Percentiles rank a stretch among this genome's conserved stretches.
These are phyloP conservation scores for Noctilio leporinus DNA, from an alignment of 2,113 vertebrate genomes.

Conservation along the genomic window DNA sequence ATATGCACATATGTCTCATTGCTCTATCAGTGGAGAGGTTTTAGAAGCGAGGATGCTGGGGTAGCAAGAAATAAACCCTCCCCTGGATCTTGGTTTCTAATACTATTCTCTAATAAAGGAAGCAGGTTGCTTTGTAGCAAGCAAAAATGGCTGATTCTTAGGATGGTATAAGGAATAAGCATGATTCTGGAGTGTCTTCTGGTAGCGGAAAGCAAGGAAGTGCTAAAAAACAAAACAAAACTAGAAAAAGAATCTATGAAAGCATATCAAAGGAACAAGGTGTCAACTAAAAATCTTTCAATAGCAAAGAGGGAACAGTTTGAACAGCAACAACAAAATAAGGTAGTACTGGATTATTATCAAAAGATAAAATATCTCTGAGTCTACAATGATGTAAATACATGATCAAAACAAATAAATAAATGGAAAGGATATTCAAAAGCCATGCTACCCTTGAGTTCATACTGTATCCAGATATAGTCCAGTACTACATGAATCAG, in stretches of 20 bases:
- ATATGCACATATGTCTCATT: not conserved
- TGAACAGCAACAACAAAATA: not conserved
- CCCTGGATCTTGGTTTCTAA: not conserved
- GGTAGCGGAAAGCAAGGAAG: not conserved
- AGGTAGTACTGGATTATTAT: not conserved
- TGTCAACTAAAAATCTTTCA: not conserved
- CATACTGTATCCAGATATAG: not conserved
- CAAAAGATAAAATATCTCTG: not conserved
- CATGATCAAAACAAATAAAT: not conserved
- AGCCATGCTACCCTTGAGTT: not conserved
- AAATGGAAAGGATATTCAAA: not conserved
- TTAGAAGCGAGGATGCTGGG: not conserved
- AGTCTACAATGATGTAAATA: not conserved
- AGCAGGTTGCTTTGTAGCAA: not conserved
- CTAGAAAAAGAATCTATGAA: not conserved
- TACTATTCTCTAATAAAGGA: not conserved
- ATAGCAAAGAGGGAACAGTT: not conserved
- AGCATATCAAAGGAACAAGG: not conserved
- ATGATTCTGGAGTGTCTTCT: not conserved
- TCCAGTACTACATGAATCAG: not conserved
- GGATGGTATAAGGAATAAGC: fast-evolving
- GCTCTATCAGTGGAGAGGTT: not conserved
- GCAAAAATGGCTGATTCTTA: not conserved
- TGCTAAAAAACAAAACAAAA: not conserved
- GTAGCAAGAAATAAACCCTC: not conserved